Evolutionary conservation across 2,888 invertebrate genomes (phyloP).

Genomic region (Caenorhabditis becei): DNA sequence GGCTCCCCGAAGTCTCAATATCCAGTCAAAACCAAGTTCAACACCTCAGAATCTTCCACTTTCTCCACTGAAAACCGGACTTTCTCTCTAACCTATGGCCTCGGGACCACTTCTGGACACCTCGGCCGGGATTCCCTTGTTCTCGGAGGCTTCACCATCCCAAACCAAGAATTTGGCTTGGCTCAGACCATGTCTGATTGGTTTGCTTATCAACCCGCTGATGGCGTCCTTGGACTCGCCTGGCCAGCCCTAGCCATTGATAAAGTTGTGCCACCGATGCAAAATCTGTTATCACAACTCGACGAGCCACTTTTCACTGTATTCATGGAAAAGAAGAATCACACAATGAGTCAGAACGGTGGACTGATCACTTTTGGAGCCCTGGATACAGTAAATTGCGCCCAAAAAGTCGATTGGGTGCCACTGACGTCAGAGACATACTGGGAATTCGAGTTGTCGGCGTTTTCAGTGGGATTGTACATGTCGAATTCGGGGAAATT

Average conservation of each 20-base stretch:
- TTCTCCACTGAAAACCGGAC: background rate
- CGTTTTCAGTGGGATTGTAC: constrained; percentile 56
- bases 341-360: constrained; percentile 57
- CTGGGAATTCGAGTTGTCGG: constrained; percentile 73
- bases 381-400: constrained; percentile 73
- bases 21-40: constrained; percentile 70
- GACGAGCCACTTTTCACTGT: constrained; percentile 91
- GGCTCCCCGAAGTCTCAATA: constrained; percentile 74
- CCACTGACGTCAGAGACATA: constrained; percentile 71
- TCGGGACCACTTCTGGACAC: constrained; percentile 69
- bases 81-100: constrained; percentile 63
- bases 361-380: constrained; percentile 76
- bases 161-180: constrained; percentile 71
- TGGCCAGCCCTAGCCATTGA: constrained; percentile 88
- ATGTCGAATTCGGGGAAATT: background rate
- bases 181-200: constrained; percentile 65
- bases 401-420: constrained; percentile 65
- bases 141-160: constrained; percentile 69
- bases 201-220: constrained; percentile 71
- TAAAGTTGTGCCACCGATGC: constrained; percentile 92
- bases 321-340: constrained; percentile 86
- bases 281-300: constrained; percentile 90
- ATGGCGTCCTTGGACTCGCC: constrained; percentile 76
- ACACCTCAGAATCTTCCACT: constrained; percentile 53
- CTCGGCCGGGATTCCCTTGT: constrained; percentile 66